Evolutionary conservation across 1,140 invertebrate species (phyloP).

Genomic region (Drosophila hydei): DNA sequence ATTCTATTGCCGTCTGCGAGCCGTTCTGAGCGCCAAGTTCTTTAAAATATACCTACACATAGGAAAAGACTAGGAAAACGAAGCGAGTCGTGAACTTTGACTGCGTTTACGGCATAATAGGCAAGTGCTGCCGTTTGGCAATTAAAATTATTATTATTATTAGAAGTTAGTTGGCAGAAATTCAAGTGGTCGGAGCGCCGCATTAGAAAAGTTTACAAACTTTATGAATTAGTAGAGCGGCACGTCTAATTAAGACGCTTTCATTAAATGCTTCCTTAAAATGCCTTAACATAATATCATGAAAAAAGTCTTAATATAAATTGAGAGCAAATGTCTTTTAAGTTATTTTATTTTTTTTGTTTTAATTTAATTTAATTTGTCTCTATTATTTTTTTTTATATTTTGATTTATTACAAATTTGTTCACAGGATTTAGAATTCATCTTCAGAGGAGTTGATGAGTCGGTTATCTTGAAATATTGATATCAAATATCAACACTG

Average conservation of each 20-base stretch:
- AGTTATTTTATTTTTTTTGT: too few relatives aligned
- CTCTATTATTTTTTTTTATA: too few relatives aligned
- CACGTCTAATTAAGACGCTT: slow-evolving; percentile 40
- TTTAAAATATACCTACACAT: slow-evolving; percentile 15
- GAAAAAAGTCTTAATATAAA: not conserved
- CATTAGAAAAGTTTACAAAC: slow-evolving; percentile 69
- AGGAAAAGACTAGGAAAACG: not conserved
- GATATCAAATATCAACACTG: too few relatives aligned
- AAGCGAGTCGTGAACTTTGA: slow-evolving; percentile 14
- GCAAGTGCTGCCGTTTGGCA: slow-evolving; percentile 73
- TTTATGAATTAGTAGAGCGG: slow-evolving; percentile 46
- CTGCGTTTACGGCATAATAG: slow-evolving; percentile 28
- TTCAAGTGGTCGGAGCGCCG: slow-evolving; percentile 58
- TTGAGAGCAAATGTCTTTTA: too few relatives aligned
- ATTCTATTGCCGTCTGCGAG: slow-evolving; percentile 10
- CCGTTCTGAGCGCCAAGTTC: slow-evolving; percentile 41
- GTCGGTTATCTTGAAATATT: too few relatives aligned
- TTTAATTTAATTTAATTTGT: too few relatives aligned
- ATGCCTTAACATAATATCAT: slow-evolving; percentile 7
- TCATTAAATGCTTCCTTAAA: slow-evolving; percentile 29
- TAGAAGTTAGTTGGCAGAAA: slow-evolving; percentile 79
- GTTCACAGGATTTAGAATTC: too few relatives aligned
- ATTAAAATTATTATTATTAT: slow-evolving; percentile 82
- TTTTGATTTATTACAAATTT: too few relatives aligned
- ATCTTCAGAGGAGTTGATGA: too few relatives aligned